phyloP scores from a whole-genome alignment of 2,797 vertebrate genomes.

The Microctenopoma steveboyesi region DNA sequence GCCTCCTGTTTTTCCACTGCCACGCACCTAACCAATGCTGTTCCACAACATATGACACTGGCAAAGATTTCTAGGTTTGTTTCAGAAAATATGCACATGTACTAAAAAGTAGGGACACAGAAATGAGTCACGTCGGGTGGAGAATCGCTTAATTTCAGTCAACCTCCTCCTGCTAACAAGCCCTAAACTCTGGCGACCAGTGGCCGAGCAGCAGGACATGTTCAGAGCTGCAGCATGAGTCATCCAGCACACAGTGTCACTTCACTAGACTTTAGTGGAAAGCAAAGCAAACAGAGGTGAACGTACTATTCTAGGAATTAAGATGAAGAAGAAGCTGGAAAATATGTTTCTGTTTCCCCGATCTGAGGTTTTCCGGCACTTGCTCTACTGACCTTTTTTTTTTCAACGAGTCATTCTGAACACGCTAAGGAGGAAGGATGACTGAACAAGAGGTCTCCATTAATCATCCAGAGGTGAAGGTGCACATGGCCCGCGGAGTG shows the following conservation, averaged over 20 bases:
- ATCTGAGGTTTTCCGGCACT: slow-evolving; percentile 82
- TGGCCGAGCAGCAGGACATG: slow-evolving; percentile 44
- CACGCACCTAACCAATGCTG: slow-evolving; percentile 34
- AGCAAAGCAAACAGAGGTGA: slow-evolving; percentile 72
- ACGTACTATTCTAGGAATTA: slow-evolving; percentile 70
- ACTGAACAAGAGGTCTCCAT: slow-evolving; percentile 62
- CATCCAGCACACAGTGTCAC: slow-evolving; percentile 66
- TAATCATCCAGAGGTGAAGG: slow-evolving; percentile 53
- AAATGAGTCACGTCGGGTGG: not conserved
- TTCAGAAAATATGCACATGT: not conserved
- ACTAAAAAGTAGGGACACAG: not conserved
- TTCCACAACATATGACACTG: slow-evolving; percentile 28
- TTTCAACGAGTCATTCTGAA: slow-evolving; percentile 85
- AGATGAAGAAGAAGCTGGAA: slow-evolving; percentile 77
- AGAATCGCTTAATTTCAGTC: not conserved
- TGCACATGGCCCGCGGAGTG: slow-evolving; percentile 54
- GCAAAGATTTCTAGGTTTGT: slow-evolving; percentile 27
- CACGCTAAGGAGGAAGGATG: slow-evolving; percentile 62
- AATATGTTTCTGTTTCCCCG: slow-evolving; percentile 81
- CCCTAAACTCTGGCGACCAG: slow-evolving; percentile 10
- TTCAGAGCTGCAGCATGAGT: slow-evolving; percentile 66
- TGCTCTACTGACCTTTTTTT: slow-evolving; percentile 73
- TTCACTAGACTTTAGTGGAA: slow-evolving; percentile 69
- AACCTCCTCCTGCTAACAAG: slow-evolving; percentile 17
- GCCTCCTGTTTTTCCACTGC: slow-evolving; percentile 47